Evolutionary conservation across 2,888 invertebrate genomes (phyloP).

Genomic region (Resseliella maxima): DNA sequence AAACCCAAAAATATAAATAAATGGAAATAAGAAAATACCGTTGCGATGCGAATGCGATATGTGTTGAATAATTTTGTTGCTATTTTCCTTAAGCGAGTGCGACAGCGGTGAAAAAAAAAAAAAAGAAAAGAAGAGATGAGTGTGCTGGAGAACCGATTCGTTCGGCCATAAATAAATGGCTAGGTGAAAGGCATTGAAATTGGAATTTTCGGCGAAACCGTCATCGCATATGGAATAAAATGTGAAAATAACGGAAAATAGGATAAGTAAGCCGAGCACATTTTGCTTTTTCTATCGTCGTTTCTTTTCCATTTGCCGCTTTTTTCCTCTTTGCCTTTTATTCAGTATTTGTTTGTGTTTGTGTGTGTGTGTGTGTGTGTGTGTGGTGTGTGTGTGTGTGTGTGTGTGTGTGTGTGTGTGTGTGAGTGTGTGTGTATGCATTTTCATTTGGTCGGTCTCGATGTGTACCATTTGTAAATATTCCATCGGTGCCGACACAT

Average conservation of each 20-base stretch:
- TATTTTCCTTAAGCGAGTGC: background rate
- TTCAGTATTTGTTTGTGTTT: too few species aligned
- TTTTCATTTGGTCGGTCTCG: slow-evolving; percentile 39
- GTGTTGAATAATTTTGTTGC: slow-evolving; percentile 53
- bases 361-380: too few species aligned
- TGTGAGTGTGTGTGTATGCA: background rate
- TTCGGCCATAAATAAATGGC: slow-evolving; percentile 57
- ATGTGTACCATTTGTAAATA: slow-evolving; percentile 45
- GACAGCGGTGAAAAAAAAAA: background rate
- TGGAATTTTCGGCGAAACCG: slow-evolving; percentile 56
- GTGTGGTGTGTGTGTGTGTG: too few species aligned
- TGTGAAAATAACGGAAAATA: slow-evolving; percentile 53
- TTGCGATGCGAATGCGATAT: slow-evolving; percentile 49
- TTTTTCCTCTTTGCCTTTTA: background rate
- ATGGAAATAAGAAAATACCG: slow-evolving; percentile 54
- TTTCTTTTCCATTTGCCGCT: background rate
- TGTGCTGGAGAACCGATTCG: slow-evolving; percentile 55
- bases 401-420: too few species aligned
- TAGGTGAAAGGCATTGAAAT: slow-evolving; percentile 57
- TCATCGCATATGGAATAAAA: slow-evolving; percentile 54
- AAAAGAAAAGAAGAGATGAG: background rate
- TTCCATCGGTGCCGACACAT: slow-evolving; percentile 55
- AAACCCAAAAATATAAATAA: slow-evolving; percentile 42
- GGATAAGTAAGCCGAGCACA: slow-evolving; percentile 49
- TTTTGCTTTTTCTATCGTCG: slow-evolving; percentile 16